Evolutionary conservation across 2,797 vertebrate genomes (phyloP).

Genomic region (Intellagama lesueurii): DNA sequence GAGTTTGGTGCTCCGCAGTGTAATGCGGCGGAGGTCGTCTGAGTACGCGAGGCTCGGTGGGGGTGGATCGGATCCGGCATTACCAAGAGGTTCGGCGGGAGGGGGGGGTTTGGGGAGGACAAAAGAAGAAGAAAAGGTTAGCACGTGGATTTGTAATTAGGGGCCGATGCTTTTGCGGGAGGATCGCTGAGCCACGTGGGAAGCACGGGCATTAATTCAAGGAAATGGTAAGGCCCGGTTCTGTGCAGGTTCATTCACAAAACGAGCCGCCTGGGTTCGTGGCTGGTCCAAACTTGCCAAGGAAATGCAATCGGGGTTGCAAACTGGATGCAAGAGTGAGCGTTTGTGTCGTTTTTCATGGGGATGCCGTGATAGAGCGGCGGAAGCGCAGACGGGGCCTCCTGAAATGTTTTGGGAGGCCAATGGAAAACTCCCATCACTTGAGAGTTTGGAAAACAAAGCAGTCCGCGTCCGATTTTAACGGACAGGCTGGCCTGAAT

Average conservation of each 20-base stretch:
- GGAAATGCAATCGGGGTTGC: not conserved
- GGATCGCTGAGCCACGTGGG: not conserved
- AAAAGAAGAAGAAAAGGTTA: not conserved
- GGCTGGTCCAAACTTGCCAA: not conserved
- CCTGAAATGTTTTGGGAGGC: not conserved
- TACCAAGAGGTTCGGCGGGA: not conserved
- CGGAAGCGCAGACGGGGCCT: not conserved
- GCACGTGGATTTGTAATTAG: not conserved
- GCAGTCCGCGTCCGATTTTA: not conserved
- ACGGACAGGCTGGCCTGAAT: not conserved
- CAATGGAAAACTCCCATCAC: not conserved
- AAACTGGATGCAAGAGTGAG: not conserved
- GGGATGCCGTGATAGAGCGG: not conserved
- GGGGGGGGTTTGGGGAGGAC: too few relatives aligned
- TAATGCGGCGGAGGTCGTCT: not conserved
- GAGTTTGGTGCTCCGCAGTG: not conserved
- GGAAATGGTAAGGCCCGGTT: not conserved
- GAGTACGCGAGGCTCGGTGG: not conserved
- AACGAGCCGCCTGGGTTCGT: not conserved
- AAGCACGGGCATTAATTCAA: not conserved
- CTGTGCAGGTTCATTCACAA: not conserved
- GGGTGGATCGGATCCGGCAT: too few relatives aligned
- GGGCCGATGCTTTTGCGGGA: not conserved
- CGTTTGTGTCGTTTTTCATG: not conserved
- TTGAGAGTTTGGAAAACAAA: conserved; percentile 6